Percentiles rank a stretch among this genome's conserved stretches.
Conservation (phyloP, 2,888 invertebrate genomes). For the Ectemnius continuus region DNA sequence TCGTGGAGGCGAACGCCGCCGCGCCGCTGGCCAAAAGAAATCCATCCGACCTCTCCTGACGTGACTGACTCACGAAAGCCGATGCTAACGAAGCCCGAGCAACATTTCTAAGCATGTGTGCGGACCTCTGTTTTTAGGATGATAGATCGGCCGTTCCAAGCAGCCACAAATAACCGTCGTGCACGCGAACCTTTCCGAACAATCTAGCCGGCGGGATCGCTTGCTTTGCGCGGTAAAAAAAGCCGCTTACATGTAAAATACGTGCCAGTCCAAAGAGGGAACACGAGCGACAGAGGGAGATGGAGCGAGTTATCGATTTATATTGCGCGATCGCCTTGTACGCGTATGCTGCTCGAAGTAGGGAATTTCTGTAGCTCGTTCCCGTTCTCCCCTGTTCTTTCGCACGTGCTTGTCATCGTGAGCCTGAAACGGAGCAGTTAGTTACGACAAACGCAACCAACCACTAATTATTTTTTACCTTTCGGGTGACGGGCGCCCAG, state of each 20-base stretch:
- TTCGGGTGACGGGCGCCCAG: background rate
- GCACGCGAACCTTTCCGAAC: background rate
- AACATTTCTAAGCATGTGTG: slow-evolving; percentile 2
- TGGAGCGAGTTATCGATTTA: too few relatives aligned
- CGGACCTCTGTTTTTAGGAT: background rate
- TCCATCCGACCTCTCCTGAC: background rate
- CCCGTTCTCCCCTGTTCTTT: too few relatives aligned
- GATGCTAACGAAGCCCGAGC: background rate
- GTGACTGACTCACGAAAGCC: background rate
- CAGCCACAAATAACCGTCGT: background rate
- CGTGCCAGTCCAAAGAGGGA: background rate
- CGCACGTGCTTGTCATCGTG: background rate
- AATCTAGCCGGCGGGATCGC: background rate
- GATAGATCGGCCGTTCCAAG: background rate
- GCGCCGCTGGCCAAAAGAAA: too few relatives aligned
- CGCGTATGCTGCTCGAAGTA: background rate
- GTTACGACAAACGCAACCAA: background rate
- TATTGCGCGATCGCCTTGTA: too few relatives aligned
- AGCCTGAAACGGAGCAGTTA: background rate
- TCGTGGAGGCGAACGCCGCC: too few relatives aligned
- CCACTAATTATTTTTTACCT: background rate
- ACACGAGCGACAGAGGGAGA: background rate
- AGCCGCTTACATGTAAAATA: slow-evolving; percentile 3
- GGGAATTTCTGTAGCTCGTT: too few relatives aligned
- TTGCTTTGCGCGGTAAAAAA: background rate